Percentiles rank a stretch among this genome's conserved stretches.
Evolutionary conservation across 2,113 vertebrate species (phyloP).

Genomic region (Thymallus thymallus): DNA sequence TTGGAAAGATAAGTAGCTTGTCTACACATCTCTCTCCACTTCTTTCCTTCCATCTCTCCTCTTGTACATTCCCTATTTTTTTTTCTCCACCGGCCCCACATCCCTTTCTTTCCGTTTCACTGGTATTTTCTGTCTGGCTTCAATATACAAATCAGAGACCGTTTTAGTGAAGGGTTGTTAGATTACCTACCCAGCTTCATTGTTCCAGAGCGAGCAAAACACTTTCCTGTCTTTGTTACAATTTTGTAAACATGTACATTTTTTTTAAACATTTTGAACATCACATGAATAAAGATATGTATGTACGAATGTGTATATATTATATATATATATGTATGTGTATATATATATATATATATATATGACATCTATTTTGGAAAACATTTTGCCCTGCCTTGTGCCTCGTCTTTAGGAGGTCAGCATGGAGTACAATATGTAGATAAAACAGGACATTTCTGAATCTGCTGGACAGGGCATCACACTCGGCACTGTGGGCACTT

Average conservation of each 20-base stretch:
- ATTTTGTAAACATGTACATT: slow-evolving; percentile 99
- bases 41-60: slow-evolving; percentile 56
- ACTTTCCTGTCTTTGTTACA: slow-evolving; percentile 99
- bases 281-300: slow-evolving; percentile 94
- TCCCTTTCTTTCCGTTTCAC: slow-evolving; percentile 56
- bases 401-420: slow-evolving; percentile 99
- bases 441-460: slow-evolving; percentile 90
- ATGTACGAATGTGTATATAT: no score
- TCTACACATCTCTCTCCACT: slow-evolving; percentile 38
- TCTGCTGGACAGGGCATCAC: slow-evolving; percentile 93
- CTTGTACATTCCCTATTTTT: slow-evolving; percentile 53
- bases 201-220: slow-evolving; percentile 95
- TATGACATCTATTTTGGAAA: slow-evolving; percentile 99
- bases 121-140: slow-evolving; percentile 83
- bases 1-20: slow-evolving; percentile 84
- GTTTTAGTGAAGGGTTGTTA: slow-evolving; percentile 75
- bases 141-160: slow-evolving; percentile 78
- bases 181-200: slow-evolving; percentile 77
- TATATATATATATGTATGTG: slow-evolving; percentile 83
- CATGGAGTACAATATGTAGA: slow-evolving; percentile 96
- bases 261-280: slow-evolving; percentile 94
- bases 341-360: slow-evolving; percentile 74
- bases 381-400: slow-evolving; percentile 92
- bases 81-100: slow-evolving; percentile 31
- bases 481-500: slow-evolving; percentile 88